Percentiles rank a stretch among this genome's conserved stretches.
Evolutionary conservation across 2,113 vertebrate genomes (phyloP).

Genomic region (Scartelaos histophorus): DNA sequence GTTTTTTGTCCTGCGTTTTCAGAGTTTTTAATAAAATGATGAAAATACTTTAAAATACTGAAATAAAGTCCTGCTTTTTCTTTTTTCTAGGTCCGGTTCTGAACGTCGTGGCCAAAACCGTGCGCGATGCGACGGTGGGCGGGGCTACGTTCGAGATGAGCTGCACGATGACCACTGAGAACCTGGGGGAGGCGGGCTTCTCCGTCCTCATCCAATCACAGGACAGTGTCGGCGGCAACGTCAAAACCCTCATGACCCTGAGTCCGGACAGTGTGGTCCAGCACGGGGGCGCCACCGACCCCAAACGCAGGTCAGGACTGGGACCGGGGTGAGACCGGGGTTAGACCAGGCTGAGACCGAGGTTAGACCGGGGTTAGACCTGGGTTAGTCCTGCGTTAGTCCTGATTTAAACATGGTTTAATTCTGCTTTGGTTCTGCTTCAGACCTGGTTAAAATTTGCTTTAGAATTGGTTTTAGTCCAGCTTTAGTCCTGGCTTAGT

Average conservation of each 20-base stretch:
- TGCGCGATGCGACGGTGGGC: constrained; percentile 83
- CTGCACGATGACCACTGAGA: constrained; percentile 82
- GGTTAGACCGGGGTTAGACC: too few species aligned
- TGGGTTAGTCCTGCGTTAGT: too few species aligned
- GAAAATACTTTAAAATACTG: not conserved
- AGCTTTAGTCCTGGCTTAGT: too few species aligned
- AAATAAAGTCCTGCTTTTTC: not conserved
- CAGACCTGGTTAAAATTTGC: too few species aligned
- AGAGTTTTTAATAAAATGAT: too few species aligned
- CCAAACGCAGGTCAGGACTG: constrained; percentile 67
- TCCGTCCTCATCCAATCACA: constrained; percentile 86
- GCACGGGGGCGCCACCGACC: constrained; percentile 83
- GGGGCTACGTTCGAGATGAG: constrained; percentile 97
- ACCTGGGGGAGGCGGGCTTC: constrained; percentile 86
- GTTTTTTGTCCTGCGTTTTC: too few species aligned
- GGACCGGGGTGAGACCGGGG: too few species aligned
- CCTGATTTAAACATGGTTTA: too few species aligned
- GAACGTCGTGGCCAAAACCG: constrained; percentile 71
- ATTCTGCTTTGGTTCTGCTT: too few species aligned
- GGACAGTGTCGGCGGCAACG: constrained; percentile 68
- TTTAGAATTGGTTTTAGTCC: too few species aligned
- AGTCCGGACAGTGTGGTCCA: constrained; percentile 86
- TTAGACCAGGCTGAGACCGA: too few species aligned
- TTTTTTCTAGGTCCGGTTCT: constrained; percentile 47
- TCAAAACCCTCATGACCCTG: constrained; percentile 85